These are phyloP conservation scores for Drosophila fungiperda DNA, from an alignment of 2,888 invertebrate genomes.

Conservation along the genomic window DNA sequence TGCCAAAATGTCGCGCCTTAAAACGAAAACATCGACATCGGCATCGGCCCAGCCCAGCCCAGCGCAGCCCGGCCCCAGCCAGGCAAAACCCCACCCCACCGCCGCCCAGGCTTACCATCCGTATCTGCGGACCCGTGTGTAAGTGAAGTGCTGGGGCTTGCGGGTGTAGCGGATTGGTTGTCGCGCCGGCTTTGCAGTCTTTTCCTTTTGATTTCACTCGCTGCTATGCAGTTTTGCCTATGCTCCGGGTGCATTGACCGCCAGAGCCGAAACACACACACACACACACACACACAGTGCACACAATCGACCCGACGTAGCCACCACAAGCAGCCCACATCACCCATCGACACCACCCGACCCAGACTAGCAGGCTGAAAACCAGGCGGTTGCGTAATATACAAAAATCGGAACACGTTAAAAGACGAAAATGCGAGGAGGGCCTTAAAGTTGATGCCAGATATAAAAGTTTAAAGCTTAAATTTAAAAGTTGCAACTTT, in stretches of 20 bases:
- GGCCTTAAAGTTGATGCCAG: slow-evolving; percentile 19
- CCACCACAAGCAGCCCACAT: neutral
- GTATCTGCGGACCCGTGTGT: slow-evolving; percentile 21
- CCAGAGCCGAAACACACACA: slow-evolving; percentile 3
- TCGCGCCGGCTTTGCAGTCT: slow-evolving; percentile 36
- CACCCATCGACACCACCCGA: neutral
- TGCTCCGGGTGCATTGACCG: slow-evolving; percentile 60
- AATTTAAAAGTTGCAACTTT: neutral
- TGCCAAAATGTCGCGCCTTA: slow-evolving; percentile 70
- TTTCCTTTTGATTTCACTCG: slow-evolving; percentile 58
- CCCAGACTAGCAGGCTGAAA: neutral
- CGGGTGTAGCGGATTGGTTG: neutral
- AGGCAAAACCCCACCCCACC: too few species aligned
- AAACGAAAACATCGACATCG: slow-evolving; percentile 68
- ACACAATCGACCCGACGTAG: neutral
- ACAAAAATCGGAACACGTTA: slow-evolving; percentile 43
- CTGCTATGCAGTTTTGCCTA: slow-evolving; percentile 50
- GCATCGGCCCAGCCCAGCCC: slow-evolving; percentile 3
- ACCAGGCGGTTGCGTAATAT: slow-evolving; percentile 45
- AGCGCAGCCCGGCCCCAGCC: too few species aligned
- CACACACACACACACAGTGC: neutral
- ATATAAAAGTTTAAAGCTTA: neutral
- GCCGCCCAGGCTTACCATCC: slow-evolving; percentile 25
- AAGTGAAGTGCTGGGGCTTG: neutral
- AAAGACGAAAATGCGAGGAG: slow-evolving; percentile 37